Conservation (phyloP, 2,888 invertebrate genomes). For the Ametastegia equiseti region DNA sequence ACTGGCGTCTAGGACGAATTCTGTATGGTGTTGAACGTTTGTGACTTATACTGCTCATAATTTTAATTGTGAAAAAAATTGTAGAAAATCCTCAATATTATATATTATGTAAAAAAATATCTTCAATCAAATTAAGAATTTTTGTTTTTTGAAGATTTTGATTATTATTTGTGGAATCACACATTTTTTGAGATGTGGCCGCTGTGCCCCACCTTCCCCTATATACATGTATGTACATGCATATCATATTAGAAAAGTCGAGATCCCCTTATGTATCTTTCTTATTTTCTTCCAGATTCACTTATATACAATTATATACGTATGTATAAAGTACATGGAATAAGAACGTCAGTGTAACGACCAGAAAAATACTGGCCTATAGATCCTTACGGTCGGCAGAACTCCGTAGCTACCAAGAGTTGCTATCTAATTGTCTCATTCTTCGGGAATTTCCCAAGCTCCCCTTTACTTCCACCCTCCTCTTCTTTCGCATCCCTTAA, state of each 20-base stretch:
- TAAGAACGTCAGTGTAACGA: neutral
- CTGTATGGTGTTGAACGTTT: no score
- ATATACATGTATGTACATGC: no score
- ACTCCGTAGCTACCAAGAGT: neutral
- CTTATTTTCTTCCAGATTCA: neutral
- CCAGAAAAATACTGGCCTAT: neutral
- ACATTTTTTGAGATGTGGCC: no score
- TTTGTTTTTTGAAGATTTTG: no score
- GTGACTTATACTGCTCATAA: no score
- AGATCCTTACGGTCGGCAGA: neutral
- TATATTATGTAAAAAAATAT: no score
- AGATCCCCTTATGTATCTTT: neutral
- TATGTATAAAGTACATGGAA: neutral
- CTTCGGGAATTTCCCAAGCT: neutral
- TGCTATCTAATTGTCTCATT: conserved; percentile 4
- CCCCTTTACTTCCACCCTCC: neutral
- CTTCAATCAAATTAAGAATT: no score
- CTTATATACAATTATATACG: neutral
- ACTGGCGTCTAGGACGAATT: no score
- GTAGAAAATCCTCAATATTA: no score
- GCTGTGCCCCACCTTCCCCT: no score
- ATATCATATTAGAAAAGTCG: neutral
- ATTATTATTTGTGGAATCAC: no score
- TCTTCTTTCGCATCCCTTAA: neutral
- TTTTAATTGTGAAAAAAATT: no score